Base-by-base conservation (phyloP, 2,113 vertebrate genomes). In the Petroica traversi region DNA sequence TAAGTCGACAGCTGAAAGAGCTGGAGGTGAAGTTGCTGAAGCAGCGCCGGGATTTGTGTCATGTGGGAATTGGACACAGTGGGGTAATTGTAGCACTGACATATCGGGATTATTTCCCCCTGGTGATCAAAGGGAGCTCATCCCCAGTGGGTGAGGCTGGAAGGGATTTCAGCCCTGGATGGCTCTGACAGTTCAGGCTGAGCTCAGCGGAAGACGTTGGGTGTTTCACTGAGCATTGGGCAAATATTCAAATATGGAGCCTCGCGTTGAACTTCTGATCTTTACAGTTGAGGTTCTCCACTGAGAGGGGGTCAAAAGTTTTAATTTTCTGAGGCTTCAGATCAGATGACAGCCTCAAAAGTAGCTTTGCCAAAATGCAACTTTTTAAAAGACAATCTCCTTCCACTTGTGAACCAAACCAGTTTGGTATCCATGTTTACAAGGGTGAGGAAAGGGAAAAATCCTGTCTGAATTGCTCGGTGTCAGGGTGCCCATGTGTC, bases 51-150 rank as follows among this genome's bases (percentile, higher is more conserved):
- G 68, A 77, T 90, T 63, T 90, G 88, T 22, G 41, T 97, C 94
- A 85, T 19, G 69, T 31, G 66, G 43, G 81, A 29, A 14, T 74
- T 48, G 79, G 88, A 55, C 78, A 95, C 90, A 95, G 85, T 18
- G 93, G 63, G 75, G 88, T 96, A 92, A 92, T 93, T 96, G 95
- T 88, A 74, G 38, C 68, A 14, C 52, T 26, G 85, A 82, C 87
- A 91, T 81, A 12, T 54, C 1, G n/a, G 78, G 92, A 90, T 96
- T 95, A 92, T 49, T 91, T 4, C 17, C 54, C 51, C 8, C 36
- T 3, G 51, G 26, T 92, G 95, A 95, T 97, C 95, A 97, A 96
- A 96, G 92, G 75, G 10, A 80, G 3, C 75, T 77, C 59, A 15
- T 59, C 63, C 84, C 29, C 71, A 66, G 34, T 45, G 93, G 82